Conservation (phyloP, 2,888 invertebrate species). For the Nymphalis polychloros region DNA sequence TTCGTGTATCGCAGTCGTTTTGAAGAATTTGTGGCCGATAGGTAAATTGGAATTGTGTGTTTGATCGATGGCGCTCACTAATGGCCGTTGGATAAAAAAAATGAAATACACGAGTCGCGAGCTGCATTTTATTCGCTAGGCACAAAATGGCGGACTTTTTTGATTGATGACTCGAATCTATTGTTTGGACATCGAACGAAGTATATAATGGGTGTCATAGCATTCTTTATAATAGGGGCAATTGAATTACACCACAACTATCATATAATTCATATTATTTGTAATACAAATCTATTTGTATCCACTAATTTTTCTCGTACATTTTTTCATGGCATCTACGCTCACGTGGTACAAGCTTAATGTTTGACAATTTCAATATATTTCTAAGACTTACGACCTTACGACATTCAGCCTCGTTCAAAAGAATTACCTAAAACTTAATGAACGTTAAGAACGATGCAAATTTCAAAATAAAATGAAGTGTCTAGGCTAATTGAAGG, state of each 20-base stretch:
- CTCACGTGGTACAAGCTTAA: no score
- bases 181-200: conserved; percentile 33
- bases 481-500: no score
- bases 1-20: conserved; percentile 55
- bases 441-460: no score
- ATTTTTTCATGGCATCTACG: no score
- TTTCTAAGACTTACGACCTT: no score
- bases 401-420: no score
- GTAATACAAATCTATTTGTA: no score
- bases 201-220: conserved; percentile 27
- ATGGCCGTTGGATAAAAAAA: conserved; percentile 44
- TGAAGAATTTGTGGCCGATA: conserved; percentile 77
- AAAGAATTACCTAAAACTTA: no score
- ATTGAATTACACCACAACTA: conserved; percentile 8
- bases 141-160: conserved; percentile 41
- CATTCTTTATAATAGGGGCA: background rate
- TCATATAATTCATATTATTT: no score
- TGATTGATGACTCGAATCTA: conserved; percentile 47
- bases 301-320: no score
- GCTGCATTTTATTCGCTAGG: conserved; percentile 61
- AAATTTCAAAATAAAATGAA: no score
- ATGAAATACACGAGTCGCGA: conserved; percentile 40
- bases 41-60: conserved; percentile 77
- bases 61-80: conserved; percentile 65
- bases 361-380: no score